Base-by-base conservation (phyloP, 2,888 invertebrate genomes). In the Himalopsyche tibetana region DNA sequence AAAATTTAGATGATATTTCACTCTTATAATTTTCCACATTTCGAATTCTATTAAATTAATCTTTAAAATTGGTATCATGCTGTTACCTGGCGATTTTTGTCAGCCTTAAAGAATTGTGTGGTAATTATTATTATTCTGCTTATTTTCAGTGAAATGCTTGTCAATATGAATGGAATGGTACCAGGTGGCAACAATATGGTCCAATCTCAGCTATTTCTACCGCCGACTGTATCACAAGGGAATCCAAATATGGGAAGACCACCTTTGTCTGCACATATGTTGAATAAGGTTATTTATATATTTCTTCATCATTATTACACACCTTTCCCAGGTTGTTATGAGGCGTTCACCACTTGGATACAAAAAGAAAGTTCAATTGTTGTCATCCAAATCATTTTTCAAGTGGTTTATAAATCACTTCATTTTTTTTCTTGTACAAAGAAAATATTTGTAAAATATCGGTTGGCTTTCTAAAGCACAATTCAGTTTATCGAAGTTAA, bases 131-230 rank as follows among this genome's bases (percentile, higher is more conserved):
- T 51, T 51, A 51, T 51, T 51, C 1, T 15, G 15, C 15, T 36
- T 82, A 11, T 80, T 90, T 92, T 84, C 90, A 94, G 95, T 91
- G 95, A 95, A 90, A 93, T 95, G 91, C 94, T 93, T 89, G 92
- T 94, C 83, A 92, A 95, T 82, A 93, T 93, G 91, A 93, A 93
- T 89, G 95, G 95, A 91, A 92, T 92, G 15, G 90, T 93, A 83
- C 92, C 92, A 12, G 90, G 92, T 74, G 92, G 92, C 51, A 63
- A 82, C n/a, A 92, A 92, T 87, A 90, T 92, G 45, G 94, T 95
- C 19, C 95, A 95, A 89, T 94, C 95, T 38, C 96, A 96, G 87
- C 94, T 96, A 90, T 95, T 96, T 90, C 92, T 96, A 82, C 96
- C 96, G 89, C 94, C 95, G 17, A 89, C 91, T 1, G 91, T 91